Evolutionary conservation across 92 coral and sea anemone species (phyloP), one percentile per base, ranked within the genome.

Genomic region (Montipora capitata): DNA sequence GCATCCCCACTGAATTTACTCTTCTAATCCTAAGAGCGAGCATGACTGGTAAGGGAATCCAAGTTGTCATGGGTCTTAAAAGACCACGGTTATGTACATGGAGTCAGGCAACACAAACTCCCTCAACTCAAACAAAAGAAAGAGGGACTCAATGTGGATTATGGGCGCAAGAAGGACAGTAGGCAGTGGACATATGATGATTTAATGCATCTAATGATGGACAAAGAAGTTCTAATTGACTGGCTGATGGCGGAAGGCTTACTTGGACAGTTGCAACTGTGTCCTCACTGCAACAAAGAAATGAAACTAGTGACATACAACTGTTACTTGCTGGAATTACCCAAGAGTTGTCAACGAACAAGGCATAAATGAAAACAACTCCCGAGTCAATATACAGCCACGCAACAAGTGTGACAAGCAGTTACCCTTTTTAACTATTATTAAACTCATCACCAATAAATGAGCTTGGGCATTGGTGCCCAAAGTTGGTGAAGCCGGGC

Each of bases 241-340:
- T 89, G 89, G 89, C 57, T 89, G 72, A 77, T 89, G 93, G 79
- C 40, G 14, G 86, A 85, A 72, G 85, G 85, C 14, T 40, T 90
- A 69, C 79, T 90, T 59, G 93, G 77, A 10, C 79, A 73, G 49
- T 78, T 41, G 11, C 85, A 74, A 66, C 11, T 77, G 68, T 90
- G 90, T 75, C 35, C 78, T 15, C 57, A 68, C 13, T 90, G 93
- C 35, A 62, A 75, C 35, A 42, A 54, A 10, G 79, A 63, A 13
- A 90, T 90, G 90, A 78, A 78, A 72, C 48, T 90, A 40, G 86
- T 84, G 17, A 76, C 49, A 52, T 83, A 84, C 44, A 76, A 48
- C 18, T 27, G 35, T 0, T 27, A 27, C 35, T 1, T 27, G 35
- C 35, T 27, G 35, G 35, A 27, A 27, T 27, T 1, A 27, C 35